Evolutionary conservation across 2,113 vertebrate genomes (phyloP), one percentile per base, ranked within the genome.

Genomic region (Salminus brasiliensis): DNA sequence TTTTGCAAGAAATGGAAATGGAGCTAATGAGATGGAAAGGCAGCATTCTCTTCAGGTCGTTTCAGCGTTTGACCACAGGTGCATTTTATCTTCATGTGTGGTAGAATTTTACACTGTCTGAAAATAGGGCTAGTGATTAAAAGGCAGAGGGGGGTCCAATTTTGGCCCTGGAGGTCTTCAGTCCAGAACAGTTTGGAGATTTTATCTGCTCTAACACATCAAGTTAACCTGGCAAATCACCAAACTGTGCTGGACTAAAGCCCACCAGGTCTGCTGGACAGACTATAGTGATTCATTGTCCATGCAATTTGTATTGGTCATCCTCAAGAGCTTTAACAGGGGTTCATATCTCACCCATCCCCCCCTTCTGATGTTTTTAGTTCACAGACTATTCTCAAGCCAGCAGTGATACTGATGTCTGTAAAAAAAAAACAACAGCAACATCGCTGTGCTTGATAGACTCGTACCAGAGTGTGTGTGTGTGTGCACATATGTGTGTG

Each of bases 1-100:
- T 82, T 83, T 52, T 74, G 79, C 72, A 69, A 73, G 68, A 39
- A 39, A n/a, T n/a, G n/a, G n/a, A n/a, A n/a, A n/a, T n/a, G n/a
- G 77, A 86, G 67, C 81, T 81, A 83, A 84, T 79, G 81, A 84
- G 75, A 63, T 43, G 66, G 66, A 81, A 81, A 85, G 72, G 68
- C 75, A 57, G 75, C 25, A 27, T 30, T 77, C 59, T 77, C 65
- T 77, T 65, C 49, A 49, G 68, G 52, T 52, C 41, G 65, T 57
- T 74, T 68, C 34, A 57, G 65, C 32, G 65, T 36, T 77, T 77
- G 12, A 57, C 32, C 57, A 39, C 34, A 45, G 25, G 36, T 25
- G 65, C 68, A 77, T 77, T 68, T 57, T n/a, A 45, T 36, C 59
- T 65, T 63, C 39, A 47, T 57, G 52, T 45, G 75, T 59, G 49